Percentiles rank a stretch among this genome's conserved stretches.
Conservation (phyloP, 2,797 vertebrate species). For the Austrolebias charrua region DNA sequence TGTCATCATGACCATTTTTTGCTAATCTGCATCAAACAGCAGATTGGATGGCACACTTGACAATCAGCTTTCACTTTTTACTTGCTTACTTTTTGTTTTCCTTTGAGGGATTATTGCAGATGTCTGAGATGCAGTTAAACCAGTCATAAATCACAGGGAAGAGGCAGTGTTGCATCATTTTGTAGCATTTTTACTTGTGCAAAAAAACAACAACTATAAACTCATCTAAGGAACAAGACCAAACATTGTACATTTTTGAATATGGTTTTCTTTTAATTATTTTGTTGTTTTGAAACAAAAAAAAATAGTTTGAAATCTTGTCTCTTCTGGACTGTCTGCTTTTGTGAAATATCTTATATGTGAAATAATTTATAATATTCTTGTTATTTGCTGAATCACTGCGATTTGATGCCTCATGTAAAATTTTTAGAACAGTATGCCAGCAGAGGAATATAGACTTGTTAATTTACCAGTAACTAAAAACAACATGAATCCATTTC, state of each 20-base stretch:
- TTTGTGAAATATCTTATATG: not conserved
- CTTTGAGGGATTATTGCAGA: conserved; percentile 1
- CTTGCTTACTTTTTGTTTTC: not conserved
- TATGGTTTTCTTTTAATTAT: not conserved
- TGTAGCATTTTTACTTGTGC: not conserved
- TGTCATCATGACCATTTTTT: conserved; percentile 15
- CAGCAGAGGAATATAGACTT: conserved; percentile 1
- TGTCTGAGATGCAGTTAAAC: conserved; percentile 5
- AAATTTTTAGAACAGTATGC: not conserved
- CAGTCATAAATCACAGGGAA: conserved; percentile 2
- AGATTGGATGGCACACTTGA: conserved; percentile 11
- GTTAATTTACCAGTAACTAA: not conserved
- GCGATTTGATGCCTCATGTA: not conserved
- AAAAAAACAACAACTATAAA: not conserved
- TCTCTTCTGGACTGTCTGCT: not conserved
- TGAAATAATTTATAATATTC: not conserved
- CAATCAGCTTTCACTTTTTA: conserved; percentile 7
- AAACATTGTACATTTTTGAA: not conserved
- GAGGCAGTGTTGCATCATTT: conserved; percentile 5
- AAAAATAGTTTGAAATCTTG: not conserved
- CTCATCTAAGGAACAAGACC: not conserved
- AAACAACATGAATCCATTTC: not conserved
- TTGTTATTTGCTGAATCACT: not conserved
- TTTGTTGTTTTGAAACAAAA: not conserved
- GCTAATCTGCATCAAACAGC: conserved; percentile 11